Evolutionary conservation across 2,113 vertebrate genomes (phyloP).

Genomic region (Ciconia boyciana): DNA sequence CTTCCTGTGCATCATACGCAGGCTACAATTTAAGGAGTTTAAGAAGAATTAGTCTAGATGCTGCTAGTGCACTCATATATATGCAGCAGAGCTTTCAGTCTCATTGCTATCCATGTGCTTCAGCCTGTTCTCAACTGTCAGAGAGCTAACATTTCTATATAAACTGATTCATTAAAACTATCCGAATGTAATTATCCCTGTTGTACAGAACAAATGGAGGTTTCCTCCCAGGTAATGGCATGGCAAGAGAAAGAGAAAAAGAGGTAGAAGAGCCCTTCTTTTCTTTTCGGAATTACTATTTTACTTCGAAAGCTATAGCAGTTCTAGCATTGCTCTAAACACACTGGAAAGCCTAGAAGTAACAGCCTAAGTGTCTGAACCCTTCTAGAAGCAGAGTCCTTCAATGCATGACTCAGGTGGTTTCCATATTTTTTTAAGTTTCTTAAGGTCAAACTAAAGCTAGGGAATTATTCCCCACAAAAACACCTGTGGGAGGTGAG

Average conservation of each 20-base stretch:
- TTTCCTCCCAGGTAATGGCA: not conserved
- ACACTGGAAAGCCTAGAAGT: not conserved
- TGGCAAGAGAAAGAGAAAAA: not conserved
- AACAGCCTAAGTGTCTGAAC: not conserved
- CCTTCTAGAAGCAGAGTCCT: not conserved
- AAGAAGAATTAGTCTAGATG: not conserved
- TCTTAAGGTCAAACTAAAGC: not conserved
- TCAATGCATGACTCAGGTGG: not conserved
- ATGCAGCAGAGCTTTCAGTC: not conserved
- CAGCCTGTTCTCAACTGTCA: not conserved
- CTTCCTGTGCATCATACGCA: not conserved
- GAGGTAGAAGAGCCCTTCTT: not conserved
- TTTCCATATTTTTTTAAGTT: not conserved
- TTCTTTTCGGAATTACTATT: not conserved
- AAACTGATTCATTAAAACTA: slow-evolving; percentile 3
- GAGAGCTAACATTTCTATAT: not conserved
- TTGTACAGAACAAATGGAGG: not conserved
- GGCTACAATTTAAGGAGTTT: not conserved
- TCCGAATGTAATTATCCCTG: not conserved
- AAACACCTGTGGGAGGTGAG: not conserved
- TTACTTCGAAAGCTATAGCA: not conserved
- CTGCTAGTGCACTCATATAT: not conserved
- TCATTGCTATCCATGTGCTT: not conserved
- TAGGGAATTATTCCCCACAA: not conserved
- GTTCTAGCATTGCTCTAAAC: not conserved